Conservation (phyloP, 37 sponge, comb jelly and placozoan species). For the Cliona cf. orientalis region DNA sequence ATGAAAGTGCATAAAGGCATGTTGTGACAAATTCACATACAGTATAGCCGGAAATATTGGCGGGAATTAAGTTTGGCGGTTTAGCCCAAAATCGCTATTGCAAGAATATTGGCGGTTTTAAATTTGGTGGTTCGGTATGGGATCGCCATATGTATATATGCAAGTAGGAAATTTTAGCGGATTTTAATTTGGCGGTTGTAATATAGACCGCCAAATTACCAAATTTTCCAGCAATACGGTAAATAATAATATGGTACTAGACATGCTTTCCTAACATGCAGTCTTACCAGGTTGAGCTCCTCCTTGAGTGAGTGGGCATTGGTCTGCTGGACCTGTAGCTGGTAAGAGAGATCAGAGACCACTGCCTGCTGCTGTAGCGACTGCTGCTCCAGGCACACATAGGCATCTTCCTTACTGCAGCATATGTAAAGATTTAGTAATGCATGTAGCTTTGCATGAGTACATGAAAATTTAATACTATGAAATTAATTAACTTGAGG, state of each 20-base stretch:
- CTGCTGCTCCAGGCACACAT: conserved; percentile 5
- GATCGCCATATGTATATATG: neutral
- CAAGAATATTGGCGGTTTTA: neutral
- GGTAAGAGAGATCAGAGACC: conserved; percentile 12
- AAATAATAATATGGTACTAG: neutral
- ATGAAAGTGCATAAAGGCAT: no score
- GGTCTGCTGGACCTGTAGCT: conserved; percentile 11
- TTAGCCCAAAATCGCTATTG: no score
- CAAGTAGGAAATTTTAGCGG: neutral
- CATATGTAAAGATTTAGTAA: neutral
- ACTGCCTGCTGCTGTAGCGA: conserved; percentile 4
- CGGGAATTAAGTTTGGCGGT: no score
- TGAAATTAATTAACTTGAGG: no score
- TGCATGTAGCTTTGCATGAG: no score
- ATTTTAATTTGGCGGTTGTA: neutral
- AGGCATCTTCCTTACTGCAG: neutral
- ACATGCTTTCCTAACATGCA: no score
- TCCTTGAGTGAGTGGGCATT: conserved; percentile 19
- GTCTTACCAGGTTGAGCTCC: conserved; percentile 23
- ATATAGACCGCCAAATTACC: neutral
- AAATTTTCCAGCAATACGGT: neutral
- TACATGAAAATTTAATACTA: no score
- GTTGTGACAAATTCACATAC: no score
- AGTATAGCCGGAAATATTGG: no score
- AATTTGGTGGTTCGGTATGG: neutral